Percentiles rank a stretch among this genome's conserved stretches.
phyloP scores from a whole-genome alignment of 1,140 invertebrate genomes.

The Drosophila tani region DNA sequence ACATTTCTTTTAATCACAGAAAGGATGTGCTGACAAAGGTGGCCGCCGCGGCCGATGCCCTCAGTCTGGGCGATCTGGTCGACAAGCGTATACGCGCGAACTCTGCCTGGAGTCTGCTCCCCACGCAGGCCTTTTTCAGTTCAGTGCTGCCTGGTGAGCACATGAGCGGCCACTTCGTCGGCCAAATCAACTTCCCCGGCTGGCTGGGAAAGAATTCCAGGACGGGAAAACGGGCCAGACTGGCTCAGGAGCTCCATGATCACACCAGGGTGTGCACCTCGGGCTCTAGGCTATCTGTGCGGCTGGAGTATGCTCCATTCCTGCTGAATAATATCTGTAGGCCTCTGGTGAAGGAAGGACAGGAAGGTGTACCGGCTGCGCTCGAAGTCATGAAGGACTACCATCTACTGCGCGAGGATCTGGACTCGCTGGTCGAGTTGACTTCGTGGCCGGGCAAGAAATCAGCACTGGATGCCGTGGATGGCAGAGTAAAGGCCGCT shows the following conservation, averaged over 20 bases:
- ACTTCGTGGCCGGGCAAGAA: slow-evolving; percentile 92
- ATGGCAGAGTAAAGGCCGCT: slow-evolving; percentile 95
- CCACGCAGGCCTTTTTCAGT: slow-evolving; percentile 95
- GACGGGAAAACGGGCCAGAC: slow-evolving; percentile 91
- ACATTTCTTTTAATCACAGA: slow-evolving; percentile 63
- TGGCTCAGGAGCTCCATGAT: slow-evolving; percentile 92
- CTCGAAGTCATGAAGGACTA: slow-evolving; percentile 93
- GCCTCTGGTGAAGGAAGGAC: slow-evolving; percentile 90
- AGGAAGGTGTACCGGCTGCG: slow-evolving; percentile 90
- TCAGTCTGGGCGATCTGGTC: slow-evolving; percentile 94
- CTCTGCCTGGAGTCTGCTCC: slow-evolving; percentile 95
- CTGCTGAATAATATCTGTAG: slow-evolving; percentile 90
- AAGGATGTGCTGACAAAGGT: slow-evolving; percentile 88
- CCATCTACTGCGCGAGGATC: slow-evolving; percentile 94
- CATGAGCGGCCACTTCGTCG: slow-evolving; percentile 91
- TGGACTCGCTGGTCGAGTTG: slow-evolving; percentile 94
- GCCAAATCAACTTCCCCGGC: slow-evolving; percentile 94
- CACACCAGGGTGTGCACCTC: slow-evolving; percentile 93
- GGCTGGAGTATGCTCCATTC: slow-evolving; percentile 92
- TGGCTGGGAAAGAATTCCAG: slow-evolving; percentile 99
- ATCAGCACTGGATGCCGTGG: slow-evolving; percentile 91
- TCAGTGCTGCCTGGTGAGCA: slow-evolving; percentile 95
- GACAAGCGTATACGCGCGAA: slow-evolving; percentile 92
- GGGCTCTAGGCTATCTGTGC: slow-evolving; percentile 91
- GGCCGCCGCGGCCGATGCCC: slow-evolving; percentile 92